Evolutionary conservation across 2,888 invertebrate genomes (phyloP).

Genomic region (Amblyjoppa fuscipennis): DNA sequence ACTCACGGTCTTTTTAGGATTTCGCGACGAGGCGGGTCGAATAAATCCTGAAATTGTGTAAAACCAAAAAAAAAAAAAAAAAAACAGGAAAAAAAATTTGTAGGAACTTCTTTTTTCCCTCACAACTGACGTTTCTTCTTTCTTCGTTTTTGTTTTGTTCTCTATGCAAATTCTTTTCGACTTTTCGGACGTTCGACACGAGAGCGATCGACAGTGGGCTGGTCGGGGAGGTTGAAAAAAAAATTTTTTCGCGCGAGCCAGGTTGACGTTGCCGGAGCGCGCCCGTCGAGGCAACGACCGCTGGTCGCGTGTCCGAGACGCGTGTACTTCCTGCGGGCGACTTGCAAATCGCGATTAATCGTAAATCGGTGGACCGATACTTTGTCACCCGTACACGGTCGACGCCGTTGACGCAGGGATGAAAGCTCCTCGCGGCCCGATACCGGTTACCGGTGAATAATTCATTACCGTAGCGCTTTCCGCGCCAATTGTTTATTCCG

Average conservation of each 20-base stretch:
- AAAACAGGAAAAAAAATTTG: not conserved
- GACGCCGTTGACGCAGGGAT: not conserved
- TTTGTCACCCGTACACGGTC: constrained; percentile 67
- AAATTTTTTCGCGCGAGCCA: not conserved
- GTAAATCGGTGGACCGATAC: constrained; percentile 70
- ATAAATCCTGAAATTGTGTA: constrained; percentile 13
- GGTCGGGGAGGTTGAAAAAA: not conserved
- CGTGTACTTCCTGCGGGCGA: constrained; percentile 63
- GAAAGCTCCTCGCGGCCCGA: constrained; percentile 53
- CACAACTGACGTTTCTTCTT: not conserved
- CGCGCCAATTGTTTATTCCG: constrained; percentile 72
- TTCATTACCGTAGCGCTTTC: constrained; percentile 71
- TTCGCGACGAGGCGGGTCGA: constrained; percentile 27
- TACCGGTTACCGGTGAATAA: constrained; percentile 71
- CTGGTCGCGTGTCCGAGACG: constrained; percentile 18
- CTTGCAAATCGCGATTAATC: constrained; percentile 73
- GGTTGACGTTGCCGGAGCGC: not conserved
- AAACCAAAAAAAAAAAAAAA: not conserved
- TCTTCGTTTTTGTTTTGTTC: not conserved
- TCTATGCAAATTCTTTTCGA: constrained; percentile 24
- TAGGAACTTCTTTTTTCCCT: not conserved
- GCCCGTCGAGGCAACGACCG: constrained; percentile 10
- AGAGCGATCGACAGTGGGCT: constrained; percentile 1
- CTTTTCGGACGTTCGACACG: not conserved
- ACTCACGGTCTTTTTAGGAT: not conserved